These are phyloP conservation scores for Ridgeia piscesae DNA, from an alignment of 1,140 invertebrate genomes.

Conservation along the genomic window DNA sequence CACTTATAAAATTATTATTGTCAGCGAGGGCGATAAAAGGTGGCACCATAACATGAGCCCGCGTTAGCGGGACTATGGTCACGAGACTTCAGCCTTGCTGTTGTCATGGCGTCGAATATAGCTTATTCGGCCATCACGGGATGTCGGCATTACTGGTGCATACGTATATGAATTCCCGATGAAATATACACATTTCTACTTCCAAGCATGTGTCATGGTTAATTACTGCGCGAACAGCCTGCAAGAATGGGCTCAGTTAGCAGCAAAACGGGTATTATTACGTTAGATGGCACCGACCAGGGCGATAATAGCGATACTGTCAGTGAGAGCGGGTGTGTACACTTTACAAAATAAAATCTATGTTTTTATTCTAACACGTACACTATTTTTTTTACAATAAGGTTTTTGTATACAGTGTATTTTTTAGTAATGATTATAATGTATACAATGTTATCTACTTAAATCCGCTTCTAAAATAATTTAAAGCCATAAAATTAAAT, in stretches of 20 bases:
- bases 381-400: neutral
- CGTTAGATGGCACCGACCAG: neutral
- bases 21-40: neutral
- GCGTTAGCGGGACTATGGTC: neutral
- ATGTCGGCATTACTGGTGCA: neutral
- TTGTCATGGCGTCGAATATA: neutral
- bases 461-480: neutral
- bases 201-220: neutral
- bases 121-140: neutral
- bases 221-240: neutral
- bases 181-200: neutral
- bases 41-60: neutral
- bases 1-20: neutral
- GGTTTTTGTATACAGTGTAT: too few species aligned
- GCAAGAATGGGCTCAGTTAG: neutral
- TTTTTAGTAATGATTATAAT: too few species aligned
- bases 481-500: neutral
- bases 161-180: neutral
- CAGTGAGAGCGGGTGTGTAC: neutral
- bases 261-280: neutral
- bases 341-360: neutral
- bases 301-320: constrained; percentile 4
- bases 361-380: neutral
- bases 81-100: neutral
- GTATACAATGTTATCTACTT: neutral